Base-by-base conservation (phyloP, 2,888 invertebrate species). In the Drosophila atripex region DNA sequence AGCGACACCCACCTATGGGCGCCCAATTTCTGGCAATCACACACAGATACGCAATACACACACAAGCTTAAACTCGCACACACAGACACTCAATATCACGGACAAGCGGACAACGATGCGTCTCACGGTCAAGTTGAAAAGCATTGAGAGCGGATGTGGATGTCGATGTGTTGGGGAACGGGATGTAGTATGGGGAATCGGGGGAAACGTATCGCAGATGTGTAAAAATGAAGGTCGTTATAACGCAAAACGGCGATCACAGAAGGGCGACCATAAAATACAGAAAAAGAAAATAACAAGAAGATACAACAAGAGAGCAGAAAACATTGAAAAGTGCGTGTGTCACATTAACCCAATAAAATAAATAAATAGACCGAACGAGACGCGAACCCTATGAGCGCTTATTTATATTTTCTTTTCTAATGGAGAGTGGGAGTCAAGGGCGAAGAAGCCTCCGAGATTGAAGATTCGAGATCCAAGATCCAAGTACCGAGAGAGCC, bases 1-100 rank as follows among this genome's bases (percentile, higher is more conserved):
- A 84, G 87, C 85, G 85, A 84, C 84, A 88, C 84, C 88, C 88
- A 88, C 84, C 87, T 88, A 88, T 86, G 71, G 87, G 88, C 88
- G 88, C 82, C 87, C 88, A 76, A 88, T 73, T 84, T 80, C 73
- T 70, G 50, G 66, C 68, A 59, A 64, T 57, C 63, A 45, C 58
- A 47, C 68, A 59, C 52, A 39, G 59, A 71, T 46, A 59, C 56
- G 57, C 51, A 60, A 35, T n/a, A 16, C 21, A 32, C 18, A 41
- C 21, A 16, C 7, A 28, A 39, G 4, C 12, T 6, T 7, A 1
- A 8, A 45, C 2, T 16, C 30, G 35, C 43, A 55, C 52, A 61
- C 49, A 56, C 61, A 50, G 47, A 59, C 75, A 64, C 52, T 57
- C 73, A 73, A 79, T 76, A 78, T 82, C 83, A 82, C 55, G 72